Evolutionary conservation across 2,888 invertebrate genomes (phyloP).

Genomic region (Apeira syringaria): DNA sequence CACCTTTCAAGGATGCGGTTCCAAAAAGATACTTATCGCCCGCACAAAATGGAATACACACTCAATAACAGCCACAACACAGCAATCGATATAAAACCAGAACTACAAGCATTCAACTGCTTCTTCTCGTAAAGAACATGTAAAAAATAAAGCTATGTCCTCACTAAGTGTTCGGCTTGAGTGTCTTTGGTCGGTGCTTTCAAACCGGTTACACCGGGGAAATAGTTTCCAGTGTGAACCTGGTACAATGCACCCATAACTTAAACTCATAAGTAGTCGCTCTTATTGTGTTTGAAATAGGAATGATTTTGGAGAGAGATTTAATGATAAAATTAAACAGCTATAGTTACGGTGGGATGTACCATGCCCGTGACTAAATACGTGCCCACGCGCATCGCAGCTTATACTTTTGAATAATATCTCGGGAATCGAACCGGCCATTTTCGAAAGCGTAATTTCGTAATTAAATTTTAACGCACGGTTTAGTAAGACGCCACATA

Average conservation of each 20-base stretch:
- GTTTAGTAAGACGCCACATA: constrained; percentile 61
- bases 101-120: constrained; percentile 30
- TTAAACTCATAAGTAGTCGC: constrained; percentile 1
- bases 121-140: constrained; percentile 32
- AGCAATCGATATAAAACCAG: constrained; percentile 27
- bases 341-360: constrained; percentile 57
- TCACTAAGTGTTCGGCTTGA: constrained; percentile 51
- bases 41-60: constrained; percentile 24
- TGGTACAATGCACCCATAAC: constrained; percentile 32
- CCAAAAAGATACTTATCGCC: constrained; percentile 6
- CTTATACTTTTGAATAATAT: constrained; percentile 61
- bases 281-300: constrained; percentile 9
- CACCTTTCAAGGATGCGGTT: background rate
- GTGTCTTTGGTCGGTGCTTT: constrained; percentile 50
- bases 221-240: constrained; percentile 62
- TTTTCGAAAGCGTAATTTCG: constrained; percentile 61
- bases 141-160: constrained; percentile 52
- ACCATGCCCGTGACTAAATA: constrained; percentile 71
- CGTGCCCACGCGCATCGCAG: constrained; percentile 70
- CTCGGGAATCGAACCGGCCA: constrained; percentile 39
- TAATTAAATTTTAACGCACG: constrained; percentile 74
- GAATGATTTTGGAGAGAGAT: constrained; percentile 11
- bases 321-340: constrained; percentile 48
- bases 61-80: constrained; percentile 22
- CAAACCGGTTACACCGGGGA: constrained; percentile 66